Evolutionary conservation across 1,140 invertebrate species (phyloP), one percentile per base, ranked within the genome.

Genomic region (Drosophila littoralis): DNA sequence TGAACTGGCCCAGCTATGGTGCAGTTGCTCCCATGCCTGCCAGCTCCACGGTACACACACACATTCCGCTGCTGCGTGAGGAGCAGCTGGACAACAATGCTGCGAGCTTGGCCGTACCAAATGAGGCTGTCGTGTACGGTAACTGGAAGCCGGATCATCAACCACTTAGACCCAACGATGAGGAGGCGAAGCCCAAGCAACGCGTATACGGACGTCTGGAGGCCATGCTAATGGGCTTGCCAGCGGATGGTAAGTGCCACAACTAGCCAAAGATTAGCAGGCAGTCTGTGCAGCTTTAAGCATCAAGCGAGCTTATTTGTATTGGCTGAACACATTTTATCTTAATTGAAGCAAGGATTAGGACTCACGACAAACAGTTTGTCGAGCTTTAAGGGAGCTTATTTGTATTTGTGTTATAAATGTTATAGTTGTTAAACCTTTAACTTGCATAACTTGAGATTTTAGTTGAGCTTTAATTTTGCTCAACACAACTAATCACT

Each of bases 111-210:
- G 54, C 57, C 1, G 32, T 46, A 1, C 35, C 50, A 15, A 66
- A 78, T 33, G 83, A 90, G 13, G 57, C 77, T 0, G 86, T 91
- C 22, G 82, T 91, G 2, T 91, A 91, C 60, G 90, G 90, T 38
- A 90, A 90, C 48, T 91, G 90, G 90, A 91, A 91, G 54, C 82
- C 85, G 12, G 85, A 91, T 9, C 89, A 76, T 35, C 22, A 28
- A 4, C 89, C 84, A 6, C 59, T 72, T 7, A 69, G 58, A 6
- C 89, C 90, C 0, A 65, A 57, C 6, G 60, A 64, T 0, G 28
- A 13, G 0, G 67, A 76, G 1, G 17, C 55, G 7, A 67, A 67
- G 57, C 63, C 81, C 17, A 90, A 55, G 48, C 67, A 90, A 35
- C 70, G 81, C 13, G 70, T 78, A 7, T 88, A 75, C 43, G 78